Evolutionary conservation across 2,113 vertebrate species (phyloP), one percentile per base, ranked within the genome.

Genomic region (Hemichromis elongatus): DNA sequence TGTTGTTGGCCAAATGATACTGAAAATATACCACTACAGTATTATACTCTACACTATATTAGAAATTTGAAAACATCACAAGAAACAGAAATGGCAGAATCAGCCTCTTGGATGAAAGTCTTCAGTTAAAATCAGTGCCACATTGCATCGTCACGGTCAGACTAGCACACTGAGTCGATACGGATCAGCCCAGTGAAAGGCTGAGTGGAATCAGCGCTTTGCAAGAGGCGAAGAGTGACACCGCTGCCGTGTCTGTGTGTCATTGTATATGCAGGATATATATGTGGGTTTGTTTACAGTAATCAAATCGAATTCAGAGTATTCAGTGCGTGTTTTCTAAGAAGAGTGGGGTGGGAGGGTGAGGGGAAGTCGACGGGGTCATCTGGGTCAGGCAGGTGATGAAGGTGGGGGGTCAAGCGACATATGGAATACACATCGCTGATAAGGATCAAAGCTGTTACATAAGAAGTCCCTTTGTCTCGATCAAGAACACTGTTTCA

Each of bases 391-490:
- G 52, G 82, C 4, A 77, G 75, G 42, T 18, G 84, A 42, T 21
- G 85, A 16, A 26, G 66, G 40, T 26, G 66, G 40, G 40, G 83
- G 83, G 92, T 92, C 83, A 88, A 57, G 63, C 87, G 87, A 85
- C 92, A 93, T 95, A 92, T 94, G 94, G 83, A 81, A 93, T 88
- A 93, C 84, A 85, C 90, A 95, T 95, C 86, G 14, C 84, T 80
- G 94, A 95, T 96, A 95, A 94, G 57, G 26, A 96, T 95, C 94
- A 91, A 80, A 88, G 63, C 26, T 2, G 80, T 96, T 95, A 95
- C 83, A 75, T 93, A 91, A 96, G 91, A 77, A 92, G 90, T 90
- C 79, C 90, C 92, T 93, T 94, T 92, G 86, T 94, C 94, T 92
- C 86, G 86, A 87, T 87, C 77, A 84, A 90, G 89, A 87, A 88